These are phyloP conservation scores for Drosophila orena DNA, from an alignment of 1,140 invertebrate species.

Conservation along the genomic window DNA sequence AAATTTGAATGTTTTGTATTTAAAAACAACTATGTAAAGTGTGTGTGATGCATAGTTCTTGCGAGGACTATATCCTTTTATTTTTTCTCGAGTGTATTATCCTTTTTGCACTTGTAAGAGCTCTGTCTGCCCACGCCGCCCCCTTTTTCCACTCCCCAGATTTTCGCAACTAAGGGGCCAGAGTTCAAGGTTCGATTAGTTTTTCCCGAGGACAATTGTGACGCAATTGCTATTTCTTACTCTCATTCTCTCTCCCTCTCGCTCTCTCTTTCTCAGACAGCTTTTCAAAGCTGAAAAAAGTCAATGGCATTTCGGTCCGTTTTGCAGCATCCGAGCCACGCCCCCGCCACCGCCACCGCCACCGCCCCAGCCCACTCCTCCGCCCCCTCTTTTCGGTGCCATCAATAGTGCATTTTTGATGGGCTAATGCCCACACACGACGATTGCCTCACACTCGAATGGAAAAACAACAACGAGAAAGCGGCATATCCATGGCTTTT, in stretches of 20 bases:
- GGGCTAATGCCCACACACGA: slow-evolving; percentile 44
- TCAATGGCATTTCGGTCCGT: slow-evolving; percentile 21
- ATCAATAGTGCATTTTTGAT: slow-evolving; percentile 39
- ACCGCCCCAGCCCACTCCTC: slow-evolving; percentile 1
- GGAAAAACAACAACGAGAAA: not conserved
- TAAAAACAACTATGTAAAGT: too few relatives aligned
- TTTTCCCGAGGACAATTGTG: slow-evolving; percentile 51
- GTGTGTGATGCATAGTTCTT: too few relatives aligned
- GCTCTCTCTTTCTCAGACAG: slow-evolving; percentile 7
- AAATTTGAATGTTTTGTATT: too few relatives aligned
- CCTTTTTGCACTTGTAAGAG: slow-evolving; percentile 46
- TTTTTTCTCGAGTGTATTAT: slow-evolving; percentile 28
- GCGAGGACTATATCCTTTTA: too few relatives aligned
- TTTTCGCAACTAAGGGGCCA: slow-evolving; percentile 9
- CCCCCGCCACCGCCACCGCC: slow-evolving; percentile 5
- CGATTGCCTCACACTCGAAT: slow-evolving; percentile 18
- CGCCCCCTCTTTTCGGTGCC: slow-evolving; percentile 7
- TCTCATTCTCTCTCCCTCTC: slow-evolving; percentile 20
- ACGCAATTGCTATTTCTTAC: slow-evolving; percentile 45
- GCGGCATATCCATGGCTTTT: slow-evolving; percentile 49
- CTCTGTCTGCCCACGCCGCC: slow-evolving; percentile 28
- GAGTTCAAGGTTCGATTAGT: slow-evolving; percentile 61
- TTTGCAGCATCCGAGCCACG: slow-evolving; percentile 27
- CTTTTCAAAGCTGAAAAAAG: slow-evolving; percentile 4
- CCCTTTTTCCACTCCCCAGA: not conserved